These are phyloP conservation scores for Morone chrysops DNA, from an alignment of 2,113 vertebrate genomes.

Conservation along the genomic window DNA sequence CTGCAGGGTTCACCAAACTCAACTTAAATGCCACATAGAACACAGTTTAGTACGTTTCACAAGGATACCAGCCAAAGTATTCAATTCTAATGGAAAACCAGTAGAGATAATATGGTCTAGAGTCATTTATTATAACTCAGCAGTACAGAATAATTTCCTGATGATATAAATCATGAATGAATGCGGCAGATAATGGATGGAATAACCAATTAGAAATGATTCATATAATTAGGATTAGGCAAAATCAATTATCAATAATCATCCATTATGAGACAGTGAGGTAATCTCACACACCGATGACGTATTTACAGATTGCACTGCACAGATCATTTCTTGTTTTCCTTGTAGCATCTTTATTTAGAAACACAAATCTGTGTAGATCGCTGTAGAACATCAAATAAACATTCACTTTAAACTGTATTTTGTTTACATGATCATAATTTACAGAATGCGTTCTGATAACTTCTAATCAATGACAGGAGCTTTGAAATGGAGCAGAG, in stretches of 20 bases:
- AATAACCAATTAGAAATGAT: background rate
- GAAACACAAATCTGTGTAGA: constrained; percentile 61
- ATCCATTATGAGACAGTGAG: too few species aligned
- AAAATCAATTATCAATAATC: too few species aligned
- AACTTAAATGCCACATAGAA: constrained; percentile 7
- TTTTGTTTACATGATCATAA: constrained; percentile 53
- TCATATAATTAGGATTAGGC: background rate
- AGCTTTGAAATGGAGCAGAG: constrained; percentile 47
- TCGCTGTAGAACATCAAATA: constrained; percentile 49
- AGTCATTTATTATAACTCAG: background rate
- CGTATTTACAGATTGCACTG: background rate
- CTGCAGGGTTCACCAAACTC: background rate
- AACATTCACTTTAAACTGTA: constrained; percentile 64
- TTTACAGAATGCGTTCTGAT: constrained; percentile 25
- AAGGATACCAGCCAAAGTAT: background rate
- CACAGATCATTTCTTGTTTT: constrained; percentile 37
- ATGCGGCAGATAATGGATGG: background rate
- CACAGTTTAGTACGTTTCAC: background rate
- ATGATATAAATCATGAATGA: background rate
- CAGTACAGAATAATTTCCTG: background rate
- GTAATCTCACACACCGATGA: background rate
- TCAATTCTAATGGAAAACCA: background rate
- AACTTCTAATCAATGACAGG: constrained; percentile 19
- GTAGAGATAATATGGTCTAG: background rate
- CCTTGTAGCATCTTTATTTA: constrained; percentile 67